These are phyloP conservation scores for Drosophila pallidifrons DNA, from an alignment of 1,140 invertebrate species.

Conservation along the genomic window DNA sequence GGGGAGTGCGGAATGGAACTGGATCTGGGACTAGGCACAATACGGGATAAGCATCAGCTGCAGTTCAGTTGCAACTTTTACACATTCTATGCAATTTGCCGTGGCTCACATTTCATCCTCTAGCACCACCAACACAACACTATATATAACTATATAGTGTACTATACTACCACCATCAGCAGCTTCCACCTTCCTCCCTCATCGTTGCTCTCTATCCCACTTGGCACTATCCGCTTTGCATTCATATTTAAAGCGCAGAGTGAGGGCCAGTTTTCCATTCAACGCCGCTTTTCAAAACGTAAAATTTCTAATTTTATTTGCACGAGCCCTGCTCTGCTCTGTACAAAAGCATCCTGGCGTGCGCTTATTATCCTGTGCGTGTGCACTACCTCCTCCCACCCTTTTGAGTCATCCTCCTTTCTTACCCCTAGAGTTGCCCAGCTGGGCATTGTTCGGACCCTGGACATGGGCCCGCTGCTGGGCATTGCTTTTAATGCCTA, in stretches of 20 bases:
- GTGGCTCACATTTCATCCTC: constrained; percentile 66
- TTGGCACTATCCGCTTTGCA: constrained; percentile 48
- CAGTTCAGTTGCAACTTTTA: constrained; percentile 76
- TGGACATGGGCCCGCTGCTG: constrained; percentile 62
- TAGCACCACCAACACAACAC: constrained; percentile 7
- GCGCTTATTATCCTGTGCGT: constrained; percentile 81
- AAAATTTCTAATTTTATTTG: constrained; percentile 82
- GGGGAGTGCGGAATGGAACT: not conserved
- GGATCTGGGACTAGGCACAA: constrained; percentile 29
- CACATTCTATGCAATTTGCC: constrained; percentile 77
- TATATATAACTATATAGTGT: too few relatives aligned
- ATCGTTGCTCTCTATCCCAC: not conserved
- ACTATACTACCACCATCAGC: constrained; percentile 10
- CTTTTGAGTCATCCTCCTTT: not conserved
- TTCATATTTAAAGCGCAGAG: constrained; percentile 70
- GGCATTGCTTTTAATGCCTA: constrained; percentile 82
- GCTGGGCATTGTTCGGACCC: constrained; percentile 68
- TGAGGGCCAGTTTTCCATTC: constrained; percentile 53
- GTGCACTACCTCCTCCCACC: constrained; percentile 26
- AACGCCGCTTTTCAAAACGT: constrained; percentile 74
- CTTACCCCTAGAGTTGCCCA: constrained; percentile 28
- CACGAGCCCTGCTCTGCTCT: constrained; percentile 52
- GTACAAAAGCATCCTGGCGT: constrained; percentile 79
- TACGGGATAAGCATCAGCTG: constrained; percentile 58
- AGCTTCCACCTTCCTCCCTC: constrained; percentile 19